Conservation (phyloP, 35 echinoderm and acorn worm species). For the Heliocidaris erythrogramma region DNA sequence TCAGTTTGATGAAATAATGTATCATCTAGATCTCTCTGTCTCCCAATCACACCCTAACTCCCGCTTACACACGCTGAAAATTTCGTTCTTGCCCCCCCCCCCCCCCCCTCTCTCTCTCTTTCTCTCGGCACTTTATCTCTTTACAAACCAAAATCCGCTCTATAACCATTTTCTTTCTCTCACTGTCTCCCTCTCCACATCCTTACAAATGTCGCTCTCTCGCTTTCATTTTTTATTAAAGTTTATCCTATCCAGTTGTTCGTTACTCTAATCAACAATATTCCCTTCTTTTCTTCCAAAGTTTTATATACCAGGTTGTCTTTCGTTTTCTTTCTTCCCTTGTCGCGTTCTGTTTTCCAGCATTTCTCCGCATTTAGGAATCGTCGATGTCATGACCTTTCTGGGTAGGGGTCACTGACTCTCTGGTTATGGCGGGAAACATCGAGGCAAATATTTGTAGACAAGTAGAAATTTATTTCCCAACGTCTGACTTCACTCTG, state of each 20-base stretch:
- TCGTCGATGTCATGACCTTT: background rate
- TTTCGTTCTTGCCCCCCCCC: background rate
- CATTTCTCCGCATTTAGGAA: background rate
- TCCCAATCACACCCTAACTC: background rate
- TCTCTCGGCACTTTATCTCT: too few species aligned
- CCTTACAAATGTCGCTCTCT: background rate
- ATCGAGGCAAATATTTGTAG: background rate
- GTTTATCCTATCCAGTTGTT: background rate
- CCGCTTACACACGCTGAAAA: background rate
- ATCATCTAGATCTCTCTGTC: background rate
- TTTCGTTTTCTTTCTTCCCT: background rate
- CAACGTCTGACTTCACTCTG: background rate
- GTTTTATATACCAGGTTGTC: background rate
- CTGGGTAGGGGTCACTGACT: background rate
- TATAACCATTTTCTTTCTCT: background rate
- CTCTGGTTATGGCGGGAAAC: constrained; percentile 14
- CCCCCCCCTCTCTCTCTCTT: background rate
- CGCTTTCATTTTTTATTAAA: background rate
- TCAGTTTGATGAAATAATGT: background rate
- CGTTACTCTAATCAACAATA: background rate
- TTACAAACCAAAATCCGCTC: too few species aligned
- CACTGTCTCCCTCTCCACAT: background rate
- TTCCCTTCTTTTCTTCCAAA: background rate
- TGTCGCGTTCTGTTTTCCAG: background rate
- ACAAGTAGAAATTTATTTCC: background rate